These are phyloP conservation scores for Neomonachus schauinslandi DNA, from an alignment of 2,113 vertebrate species.

Conservation along the genomic window DNA sequence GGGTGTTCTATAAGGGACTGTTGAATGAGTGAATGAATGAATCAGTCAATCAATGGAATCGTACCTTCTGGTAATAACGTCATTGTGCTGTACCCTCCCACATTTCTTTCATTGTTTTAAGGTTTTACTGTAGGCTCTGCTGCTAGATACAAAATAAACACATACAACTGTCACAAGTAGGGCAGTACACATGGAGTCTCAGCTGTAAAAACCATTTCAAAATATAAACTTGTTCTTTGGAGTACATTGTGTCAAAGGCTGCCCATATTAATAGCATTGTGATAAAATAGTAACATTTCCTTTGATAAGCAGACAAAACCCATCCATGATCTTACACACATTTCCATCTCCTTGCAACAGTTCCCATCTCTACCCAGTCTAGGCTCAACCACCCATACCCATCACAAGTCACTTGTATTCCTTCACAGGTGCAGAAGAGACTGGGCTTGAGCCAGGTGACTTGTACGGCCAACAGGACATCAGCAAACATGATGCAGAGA, in stretches of 20 bases:
- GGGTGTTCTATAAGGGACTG: background rate
- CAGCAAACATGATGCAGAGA: constrained; percentile 13
- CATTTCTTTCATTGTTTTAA: constrained; percentile 18
- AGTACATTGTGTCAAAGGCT: constrained; percentile 13
- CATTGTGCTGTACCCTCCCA: background rate
- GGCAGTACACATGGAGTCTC: background rate
- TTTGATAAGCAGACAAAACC: background rate
- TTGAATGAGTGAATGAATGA: background rate
- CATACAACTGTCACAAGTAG: background rate
- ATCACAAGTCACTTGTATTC: background rate
- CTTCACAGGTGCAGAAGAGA: background rate
- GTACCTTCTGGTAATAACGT: background rate
- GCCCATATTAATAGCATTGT: constrained; percentile 68
- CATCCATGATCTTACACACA: background rate
- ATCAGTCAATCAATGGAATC: background rate
- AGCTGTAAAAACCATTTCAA: constrained; percentile 51
- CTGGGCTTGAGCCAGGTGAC: background rate
- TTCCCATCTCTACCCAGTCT: background rate
- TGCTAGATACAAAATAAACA: constrained; percentile 62
- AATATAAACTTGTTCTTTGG: constrained; percentile 48
- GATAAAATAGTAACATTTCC: background rate
- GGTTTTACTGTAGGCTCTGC: constrained; percentile 29
- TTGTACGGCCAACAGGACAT: background rate
- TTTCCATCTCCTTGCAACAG: background rate
- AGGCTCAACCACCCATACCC: background rate